Conservation (phyloP, 2,888 invertebrate species). For the Clistopyga incitator region DNA sequence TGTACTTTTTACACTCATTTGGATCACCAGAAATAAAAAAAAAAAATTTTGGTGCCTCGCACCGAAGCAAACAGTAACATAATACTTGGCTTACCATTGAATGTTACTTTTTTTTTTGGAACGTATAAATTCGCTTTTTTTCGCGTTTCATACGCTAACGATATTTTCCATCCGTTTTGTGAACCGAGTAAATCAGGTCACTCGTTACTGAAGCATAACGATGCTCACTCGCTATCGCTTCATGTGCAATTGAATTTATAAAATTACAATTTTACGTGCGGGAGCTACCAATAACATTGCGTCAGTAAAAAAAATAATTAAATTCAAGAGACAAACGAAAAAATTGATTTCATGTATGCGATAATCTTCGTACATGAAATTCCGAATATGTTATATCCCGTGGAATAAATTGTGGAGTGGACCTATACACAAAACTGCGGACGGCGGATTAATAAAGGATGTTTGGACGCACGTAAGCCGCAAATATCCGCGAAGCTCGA, state of each 20-base stretch:
- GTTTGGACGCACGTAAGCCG: constrained; percentile 5
- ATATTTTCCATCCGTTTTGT: no score
- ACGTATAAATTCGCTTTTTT: no score
- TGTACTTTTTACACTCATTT: no score
- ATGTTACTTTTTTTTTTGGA: no score
- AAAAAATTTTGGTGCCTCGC: no score
- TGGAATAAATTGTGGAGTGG: not conserved
- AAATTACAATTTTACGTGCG: not conserved
- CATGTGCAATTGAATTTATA: not conserved
- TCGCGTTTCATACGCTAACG: no score
- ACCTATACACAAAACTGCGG: not conserved
- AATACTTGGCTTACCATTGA: no score
- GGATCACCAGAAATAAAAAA: no score
- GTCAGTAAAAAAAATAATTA: not conserved
- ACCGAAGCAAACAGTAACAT: no score
- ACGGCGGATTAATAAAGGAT: constrained; percentile 26
- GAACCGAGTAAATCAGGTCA: not conserved
- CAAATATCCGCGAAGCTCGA: constrained; percentile 3
- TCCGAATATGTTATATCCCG: not conserved
- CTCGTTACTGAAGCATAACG: not conserved
- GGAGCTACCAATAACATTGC: no score
- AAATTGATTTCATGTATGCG: not conserved
- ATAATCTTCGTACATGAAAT: not conserved
- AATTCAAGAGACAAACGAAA: no score
- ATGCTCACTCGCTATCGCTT: not conserved